phyloP scores from a whole-genome alignment of 2,888 invertebrate genomes.

The Melanostoma mellinum region DNA sequence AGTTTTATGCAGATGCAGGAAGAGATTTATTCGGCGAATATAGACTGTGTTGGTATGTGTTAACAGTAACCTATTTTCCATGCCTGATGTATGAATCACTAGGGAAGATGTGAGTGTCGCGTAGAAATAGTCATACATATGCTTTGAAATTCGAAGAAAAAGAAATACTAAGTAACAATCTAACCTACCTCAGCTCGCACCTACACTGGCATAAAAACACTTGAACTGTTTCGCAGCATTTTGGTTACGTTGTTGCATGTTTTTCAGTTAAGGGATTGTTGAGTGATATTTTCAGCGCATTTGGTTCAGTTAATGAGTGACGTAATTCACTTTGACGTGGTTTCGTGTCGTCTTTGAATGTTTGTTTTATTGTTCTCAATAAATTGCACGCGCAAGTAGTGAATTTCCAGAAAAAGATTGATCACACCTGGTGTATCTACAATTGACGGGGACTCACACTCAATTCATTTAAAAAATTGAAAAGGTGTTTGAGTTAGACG shows the following conservation, averaged over 20 bases:
- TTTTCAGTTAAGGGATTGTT: constrained; percentile 3
- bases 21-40: constrained; percentile 44
- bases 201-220: background rate
- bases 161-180: background rate
- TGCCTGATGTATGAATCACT: constrained; percentile 37
- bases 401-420: too few species aligned
- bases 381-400: too few species aligned
- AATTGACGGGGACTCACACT: too few species aligned
- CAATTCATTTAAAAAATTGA: too few species aligned
- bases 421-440: too few species aligned
- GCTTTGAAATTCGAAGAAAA: constrained; percentile 17
- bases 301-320: too few species aligned
- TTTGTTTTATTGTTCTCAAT: too few species aligned
- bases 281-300: background rate
- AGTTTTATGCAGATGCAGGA: constrained; percentile 55
- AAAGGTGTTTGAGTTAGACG: constrained; percentile 8
- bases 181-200: too few species aligned
- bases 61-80: constrained; percentile 63
- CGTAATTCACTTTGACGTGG: too few species aligned
- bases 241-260: constrained; percentile 10
- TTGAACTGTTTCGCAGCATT: constrained; percentile 3
- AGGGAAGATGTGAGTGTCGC: background rate
- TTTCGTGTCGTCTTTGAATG: too few species aligned
- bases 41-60: constrained; percentile 24
- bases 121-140: background rate